Conservation (phyloP, 37 sponge, comb jelly and placozoan species). For the Sycon ciliatum region DNA sequence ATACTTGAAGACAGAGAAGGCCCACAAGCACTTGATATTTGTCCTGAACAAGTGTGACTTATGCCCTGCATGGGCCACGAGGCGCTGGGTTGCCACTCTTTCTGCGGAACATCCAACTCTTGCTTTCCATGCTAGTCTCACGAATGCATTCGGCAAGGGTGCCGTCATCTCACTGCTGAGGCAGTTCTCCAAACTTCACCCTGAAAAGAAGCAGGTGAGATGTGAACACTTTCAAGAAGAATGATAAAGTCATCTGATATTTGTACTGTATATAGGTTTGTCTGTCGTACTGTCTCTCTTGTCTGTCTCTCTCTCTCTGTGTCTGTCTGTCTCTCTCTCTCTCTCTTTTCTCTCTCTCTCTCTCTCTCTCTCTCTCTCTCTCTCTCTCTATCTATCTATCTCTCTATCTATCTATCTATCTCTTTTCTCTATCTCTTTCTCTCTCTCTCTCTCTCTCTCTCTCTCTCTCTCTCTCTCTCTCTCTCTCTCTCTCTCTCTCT, state of each 20-base stretch:
- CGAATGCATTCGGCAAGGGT: slow-evolving; percentile 96
- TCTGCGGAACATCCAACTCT: slow-evolving; percentile 88
- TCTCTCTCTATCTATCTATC: no score
- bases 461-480: no score
- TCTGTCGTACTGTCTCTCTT: neutral
- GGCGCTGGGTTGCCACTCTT: slow-evolving; percentile 76
- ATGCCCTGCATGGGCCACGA: slow-evolving; percentile 93
- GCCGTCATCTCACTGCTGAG: slow-evolving; percentile 85
- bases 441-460: neutral
- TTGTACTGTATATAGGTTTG: neutral
- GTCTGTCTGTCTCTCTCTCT: neutral
- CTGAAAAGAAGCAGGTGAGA: slow-evolving; percentile 93
- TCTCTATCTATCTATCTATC: no score
- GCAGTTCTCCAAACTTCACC: slow-evolving; percentile 92
- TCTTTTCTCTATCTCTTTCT: no score
- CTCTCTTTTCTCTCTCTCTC: neutral
- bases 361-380: neutral
- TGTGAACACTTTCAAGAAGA: slow-evolving; percentile 11
- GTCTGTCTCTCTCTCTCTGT: neutral
- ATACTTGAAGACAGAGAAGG: slow-evolving; percentile 76
- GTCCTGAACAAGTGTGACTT: slow-evolving; percentile 98
- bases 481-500: no score
- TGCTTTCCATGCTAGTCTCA: slow-evolving; percentile 94
- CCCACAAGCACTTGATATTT: slow-evolving; percentile 90
- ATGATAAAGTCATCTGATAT: no score